A percentile compares a stretch with the other conserved stretches of the same genome.
phyloP scores from a whole-genome alignment of 2,113 vertebrate genomes.

The Oncorhynchus kisutch region DNA sequence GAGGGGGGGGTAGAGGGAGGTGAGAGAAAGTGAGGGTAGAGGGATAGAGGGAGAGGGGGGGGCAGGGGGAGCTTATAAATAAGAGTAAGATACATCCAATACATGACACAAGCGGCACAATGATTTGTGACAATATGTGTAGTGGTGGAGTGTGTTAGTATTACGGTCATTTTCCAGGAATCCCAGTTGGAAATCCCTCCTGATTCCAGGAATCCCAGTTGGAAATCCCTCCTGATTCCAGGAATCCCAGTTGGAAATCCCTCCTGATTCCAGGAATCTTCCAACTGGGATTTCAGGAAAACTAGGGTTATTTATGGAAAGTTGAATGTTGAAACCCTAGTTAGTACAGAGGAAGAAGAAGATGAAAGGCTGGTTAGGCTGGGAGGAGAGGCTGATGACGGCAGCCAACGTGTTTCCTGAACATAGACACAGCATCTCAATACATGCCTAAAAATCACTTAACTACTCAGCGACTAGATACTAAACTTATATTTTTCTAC shows the following conservation, averaged over 20 bases:
- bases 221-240: too few relatives aligned
- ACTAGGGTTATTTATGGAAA: too few relatives aligned
- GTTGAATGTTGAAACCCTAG: too few relatives aligned
- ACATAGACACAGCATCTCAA: background rate
- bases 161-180: too few relatives aligned
- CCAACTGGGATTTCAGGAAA: too few relatives aligned
- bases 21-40: background rate
- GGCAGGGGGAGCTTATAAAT: background rate
- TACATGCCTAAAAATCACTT: background rate
- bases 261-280: too few relatives aligned
- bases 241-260: too few relatives aligned
- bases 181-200: too few relatives aligned
- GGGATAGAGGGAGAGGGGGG: background rate
- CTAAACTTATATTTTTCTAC: too few relatives aligned
- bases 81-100: background rate
- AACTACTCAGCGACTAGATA: too few relatives aligned
- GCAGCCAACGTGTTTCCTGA: background rate
- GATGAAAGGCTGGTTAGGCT: background rate
- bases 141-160: conserved; percentile 26
- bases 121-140: conserved; percentile 48
- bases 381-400: background rate
- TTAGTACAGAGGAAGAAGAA: background rate
- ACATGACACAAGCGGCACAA: conserved; percentile 7
- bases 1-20: background rate
- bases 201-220: too few relatives aligned